Evolutionary conservation across 2,888 invertebrate species (phyloP).

Genomic region (Scelioninae gen. 1): DNA sequence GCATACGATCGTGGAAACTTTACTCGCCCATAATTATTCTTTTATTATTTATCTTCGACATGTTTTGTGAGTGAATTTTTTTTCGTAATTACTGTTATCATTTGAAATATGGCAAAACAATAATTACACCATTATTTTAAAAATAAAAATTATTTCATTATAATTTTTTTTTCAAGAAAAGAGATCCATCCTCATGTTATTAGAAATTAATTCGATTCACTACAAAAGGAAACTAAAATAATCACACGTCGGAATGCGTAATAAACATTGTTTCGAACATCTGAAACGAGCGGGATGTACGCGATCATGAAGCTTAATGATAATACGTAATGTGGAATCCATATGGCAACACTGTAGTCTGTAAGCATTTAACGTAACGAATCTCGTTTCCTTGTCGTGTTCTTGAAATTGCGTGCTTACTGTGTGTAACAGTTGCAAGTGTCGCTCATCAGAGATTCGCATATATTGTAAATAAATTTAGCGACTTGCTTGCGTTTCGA

Average conservation of each 20-base stretch:
- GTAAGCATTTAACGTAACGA: slow-evolving; percentile 40
- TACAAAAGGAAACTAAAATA: no score
- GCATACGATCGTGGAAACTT: slow-evolving; percentile 23
- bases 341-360: slow-evolving; percentile 60
- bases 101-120: not conserved
- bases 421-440: slow-evolving; percentile 52
- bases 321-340: slow-evolving; percentile 35
- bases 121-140: no score
- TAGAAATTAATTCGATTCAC: no score
- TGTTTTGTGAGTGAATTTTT: not conserved
- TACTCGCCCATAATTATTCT: not conserved
- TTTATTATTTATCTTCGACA: slow-evolving; percentile 8
- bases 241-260: no score
- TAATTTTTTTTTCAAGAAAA: no score
- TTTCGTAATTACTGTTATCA: not conserved
- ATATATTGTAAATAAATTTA: slow-evolving; percentile 44
- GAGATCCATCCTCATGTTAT: no score
- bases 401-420: slow-evolving; percentile 59
- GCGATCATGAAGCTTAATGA: slow-evolving; percentile 11
- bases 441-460: slow-evolving; percentile 47
- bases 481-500: slow-evolving; percentile 10
- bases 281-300: not conserved
- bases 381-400: slow-evolving; percentile 60
- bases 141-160: no score
- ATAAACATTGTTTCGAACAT: not conserved